Base-by-base conservation (phyloP, 2,888 invertebrate genomes). In the Zonitis immaculata region DNA sequence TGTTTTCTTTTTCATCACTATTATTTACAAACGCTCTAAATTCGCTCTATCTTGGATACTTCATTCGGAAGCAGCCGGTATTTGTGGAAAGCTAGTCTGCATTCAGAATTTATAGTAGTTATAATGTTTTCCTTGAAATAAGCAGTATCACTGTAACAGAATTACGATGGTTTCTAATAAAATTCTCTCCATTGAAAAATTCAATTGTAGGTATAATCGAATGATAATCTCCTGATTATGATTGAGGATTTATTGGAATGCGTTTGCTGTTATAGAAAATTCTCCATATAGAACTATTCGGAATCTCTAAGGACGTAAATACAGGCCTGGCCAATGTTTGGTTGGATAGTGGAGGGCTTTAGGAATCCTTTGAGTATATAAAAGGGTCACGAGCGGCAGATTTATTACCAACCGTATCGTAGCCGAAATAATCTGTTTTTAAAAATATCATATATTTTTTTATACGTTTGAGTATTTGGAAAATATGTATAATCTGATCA, bases 391-490 rank as follows among this genome's bases (percentile, higher is more conserved):
- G 43, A 45, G 26, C 35, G 48, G 50, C 55, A 62, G 64, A 64
- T 64, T 64, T 64, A 64, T 62, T 60, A 52, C 53, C 49, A 26
- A 18, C 46, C 54, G 59, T 59, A 62, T 61, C 52, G 56, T 58
- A 58, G 51, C 49, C 54, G 56, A 62, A 60, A 61, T 61, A 62
- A 58, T 51, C 59, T 52, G 54, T 58, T 57, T 53, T 59, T 58
- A 58, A 62, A 64, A 64, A 59, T 61, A 64, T 62, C 57, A 52
- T 60, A 60, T 61, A 57, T 59, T 56, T 60, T 63, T n/a, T n/a
- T n/a, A n/a, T n/a, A n/a, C n/a, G n/a, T n/a, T n/a, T n/a, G n/a
- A n/a, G 59, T 61, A 56, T 50, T 22, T 28, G 20, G 20, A 20
- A 22, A 45, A 44, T 51, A 54, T 51, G 51, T 47, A 44, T 45